Evolutionary conservation across 2,888 invertebrate genomes (phyloP), one percentile per base, ranked within the genome.

Genomic region (Strigamia crassipes): DNA sequence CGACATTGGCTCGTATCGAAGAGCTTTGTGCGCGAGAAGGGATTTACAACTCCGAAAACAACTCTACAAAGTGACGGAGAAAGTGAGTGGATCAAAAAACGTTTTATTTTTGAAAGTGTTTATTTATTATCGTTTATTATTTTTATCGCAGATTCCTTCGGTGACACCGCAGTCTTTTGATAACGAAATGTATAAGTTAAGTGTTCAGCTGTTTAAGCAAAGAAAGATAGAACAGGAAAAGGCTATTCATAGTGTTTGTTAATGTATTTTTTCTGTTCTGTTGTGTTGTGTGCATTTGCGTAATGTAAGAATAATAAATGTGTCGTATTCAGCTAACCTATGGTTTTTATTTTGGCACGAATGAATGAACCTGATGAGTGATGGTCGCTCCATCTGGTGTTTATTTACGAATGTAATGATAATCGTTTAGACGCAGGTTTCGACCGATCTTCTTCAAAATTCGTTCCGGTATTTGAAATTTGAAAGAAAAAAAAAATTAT

Each of bases 1-100:
- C 83, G 92, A 92, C 86, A 91, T 93, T 73, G 94, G 94, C 21
- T 92, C 92, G 73, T 92, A 92, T 85, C 92, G 94, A 38, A 90
- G 94, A 18, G 95, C 94, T 0, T 88, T 95, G 79, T 94, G 94
- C 84, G 94, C 95, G 9, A 90, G 95, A 21, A 90, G 93, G 81
- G 96, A 96, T 87, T 89, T 95, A 82, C 92, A 93, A 38, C 90
- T 95, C n/a, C 83, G 90, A 79, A 85, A 89, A 51, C 87, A 88
- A 84, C 86, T 94, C 78, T 93, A 93, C 86, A 91, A 92, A 84
- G 88, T 93, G 85, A 93, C 93, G 0, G 89, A 91, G 0, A 90
- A 91, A 82, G 83, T 81, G 81, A 51, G 18, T 38, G 18, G 23
- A 77, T 31, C 2, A 15, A 9, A n/a, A 8, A 51, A 0, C 38